A percentile compares a stretch with the other conserved stretches of the same genome.
These are phyloP conservation scores for Ciconia boyciana DNA, from an alignment of 2,113 vertebrate species.

Conservation along the genomic window DNA sequence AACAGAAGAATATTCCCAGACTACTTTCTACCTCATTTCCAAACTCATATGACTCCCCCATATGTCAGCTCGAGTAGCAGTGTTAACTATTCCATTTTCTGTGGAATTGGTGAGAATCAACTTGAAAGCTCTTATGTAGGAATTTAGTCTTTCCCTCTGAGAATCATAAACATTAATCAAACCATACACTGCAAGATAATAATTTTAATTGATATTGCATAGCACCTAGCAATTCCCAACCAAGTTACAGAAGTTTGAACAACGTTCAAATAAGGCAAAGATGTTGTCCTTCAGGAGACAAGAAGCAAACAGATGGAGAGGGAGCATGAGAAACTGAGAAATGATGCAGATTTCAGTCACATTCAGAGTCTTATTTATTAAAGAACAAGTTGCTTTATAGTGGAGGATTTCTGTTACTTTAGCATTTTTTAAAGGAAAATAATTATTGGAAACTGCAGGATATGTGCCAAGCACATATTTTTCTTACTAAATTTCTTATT, in stretches of 20 bases:
- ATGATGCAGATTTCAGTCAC: not conserved
- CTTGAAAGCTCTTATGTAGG: not conserved
- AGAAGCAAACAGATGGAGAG: not conserved
- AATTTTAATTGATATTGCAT: not conserved
- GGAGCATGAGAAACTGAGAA: not conserved
- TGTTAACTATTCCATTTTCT: constrained; percentile 14
- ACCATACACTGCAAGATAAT: not conserved
- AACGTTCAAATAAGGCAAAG: not conserved
- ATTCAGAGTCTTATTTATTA: not conserved
- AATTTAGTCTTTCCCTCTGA: not conserved
- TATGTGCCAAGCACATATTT: not conserved
- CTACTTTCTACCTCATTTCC: not conserved
- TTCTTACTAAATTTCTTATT: not conserved
- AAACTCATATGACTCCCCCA: not conserved
- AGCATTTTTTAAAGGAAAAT: not conserved
- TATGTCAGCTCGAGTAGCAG: not conserved
- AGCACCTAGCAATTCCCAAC: not conserved
- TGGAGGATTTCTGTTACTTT: not conserved
- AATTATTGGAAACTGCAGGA: not conserved
- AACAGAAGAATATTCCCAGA: not conserved
- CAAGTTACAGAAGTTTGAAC: not conserved
- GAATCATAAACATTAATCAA: constrained; percentile 9
- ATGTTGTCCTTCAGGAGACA: not conserved
- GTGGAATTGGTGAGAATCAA: not conserved
- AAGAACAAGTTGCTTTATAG: not conserved